Conservation (phyloP, 2,888 invertebrate species). For the Hydraecia micacea region DNA sequence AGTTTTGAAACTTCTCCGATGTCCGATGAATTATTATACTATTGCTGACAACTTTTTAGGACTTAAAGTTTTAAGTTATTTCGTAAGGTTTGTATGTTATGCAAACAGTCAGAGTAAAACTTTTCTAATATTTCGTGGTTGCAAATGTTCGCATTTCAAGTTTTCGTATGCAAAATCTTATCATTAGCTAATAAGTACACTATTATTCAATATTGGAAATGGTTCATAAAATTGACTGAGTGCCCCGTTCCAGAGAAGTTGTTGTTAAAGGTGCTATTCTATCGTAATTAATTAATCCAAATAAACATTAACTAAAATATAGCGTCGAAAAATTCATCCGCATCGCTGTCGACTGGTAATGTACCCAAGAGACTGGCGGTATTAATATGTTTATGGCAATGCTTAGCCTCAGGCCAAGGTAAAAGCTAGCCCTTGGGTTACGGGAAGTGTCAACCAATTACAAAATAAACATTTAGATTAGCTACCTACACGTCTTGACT, state of each 20-base stretch:
- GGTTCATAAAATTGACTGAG: neutral
- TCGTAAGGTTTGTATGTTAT: neutral
- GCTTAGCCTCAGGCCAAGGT: no score
- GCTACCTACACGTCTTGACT: neutral
- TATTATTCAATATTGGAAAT: neutral
- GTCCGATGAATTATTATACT: neutral
- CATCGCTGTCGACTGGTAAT: no score
- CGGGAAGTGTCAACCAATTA: no score
- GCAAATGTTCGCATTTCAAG: neutral
- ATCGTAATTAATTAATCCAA: slow-evolving; percentile 28
- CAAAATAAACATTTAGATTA: slow-evolving; percentile 1
- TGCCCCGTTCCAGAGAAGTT: slow-evolving; percentile 5
- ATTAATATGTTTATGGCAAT: no score
- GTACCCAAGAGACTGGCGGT: no score
- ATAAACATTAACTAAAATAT: neutral
- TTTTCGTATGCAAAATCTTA: neutral
- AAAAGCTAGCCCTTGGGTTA: no score
- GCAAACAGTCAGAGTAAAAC: neutral
- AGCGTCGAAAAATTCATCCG: no score
- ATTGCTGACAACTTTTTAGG: neutral
- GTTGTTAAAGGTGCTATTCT: neutral
- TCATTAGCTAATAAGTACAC: neutral
- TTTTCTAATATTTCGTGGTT: neutral
- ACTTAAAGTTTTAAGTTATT: no score
- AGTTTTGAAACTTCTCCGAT: neutral